Base-by-base conservation (phyloP, 2,888 invertebrate genomes). In the Neuroscelio doddi region DNA sequence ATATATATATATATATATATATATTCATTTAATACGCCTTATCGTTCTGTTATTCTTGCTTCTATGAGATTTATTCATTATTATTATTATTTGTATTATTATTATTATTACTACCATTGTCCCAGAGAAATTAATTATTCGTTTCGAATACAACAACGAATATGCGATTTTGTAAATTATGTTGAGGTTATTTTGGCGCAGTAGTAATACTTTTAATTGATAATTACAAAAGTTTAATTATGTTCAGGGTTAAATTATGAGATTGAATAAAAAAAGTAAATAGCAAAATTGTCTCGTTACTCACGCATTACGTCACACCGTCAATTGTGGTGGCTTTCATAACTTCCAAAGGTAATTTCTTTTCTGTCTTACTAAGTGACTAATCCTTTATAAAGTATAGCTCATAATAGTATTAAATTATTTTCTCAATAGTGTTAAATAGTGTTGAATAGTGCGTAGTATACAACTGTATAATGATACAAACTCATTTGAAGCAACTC, bases 201-300 rank as follows among this genome's bases (percentile, higher is more conserved):
- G n/a, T n/a, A n/a, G n/a, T n/a, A 26, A 26, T 8, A 5, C 9
- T 17, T 45, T 30, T 30, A 45, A 46, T 32, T 16, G 29, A 46
- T 46, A 17, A 47, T 36, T 24, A 47, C 12, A 24, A 5, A 10
- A 29, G 32, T 47, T 47, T 36, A 36, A 36, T 21, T 46, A 8
- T 24, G 26, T 38, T 26, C 5, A 39, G 29, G 39, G 26, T n/a
- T n/a, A n/a, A n/a, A n/a, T n/a, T n/a, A n/a, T n/a, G 17, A 32
- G 32, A 51, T 51, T 42, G 41, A 55, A 39, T 27, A 7, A 8
- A 29, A 30, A n/a, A 16, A 56, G 36, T 49, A 36, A 57, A 42
- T 42, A 36, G 24, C 42, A 36, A n/a, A 21, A 42, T 42, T 41
- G 42, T 49, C 27, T 42, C 29, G 17, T 44, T 26, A 44, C 36